These are phyloP conservation scores for Arothron firmamentum DNA, from an alignment of 2,113 vertebrate genomes.

Conservation along the genomic window DNA sequence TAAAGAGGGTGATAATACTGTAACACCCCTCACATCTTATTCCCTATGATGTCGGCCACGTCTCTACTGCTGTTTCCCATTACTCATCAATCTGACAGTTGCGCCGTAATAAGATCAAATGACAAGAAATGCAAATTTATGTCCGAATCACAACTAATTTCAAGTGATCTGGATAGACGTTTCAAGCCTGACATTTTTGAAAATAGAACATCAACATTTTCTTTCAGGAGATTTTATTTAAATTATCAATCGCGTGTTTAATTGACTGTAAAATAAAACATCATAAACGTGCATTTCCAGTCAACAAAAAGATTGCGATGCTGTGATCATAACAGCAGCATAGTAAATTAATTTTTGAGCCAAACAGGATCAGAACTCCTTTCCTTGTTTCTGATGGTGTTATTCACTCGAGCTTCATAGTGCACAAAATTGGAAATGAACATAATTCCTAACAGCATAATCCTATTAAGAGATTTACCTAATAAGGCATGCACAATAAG, in stretches of 20 bases:
- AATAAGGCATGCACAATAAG: slow-evolving; percentile 25
- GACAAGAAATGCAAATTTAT: slow-evolving; percentile 64
- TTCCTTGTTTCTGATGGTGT: slow-evolving; percentile 19
- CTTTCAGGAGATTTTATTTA: slow-evolving; percentile 30
- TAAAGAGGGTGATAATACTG: slow-evolving; percentile 43
- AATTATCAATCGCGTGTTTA: slow-evolving; percentile 32
- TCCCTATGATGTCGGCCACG: slow-evolving; percentile 58
- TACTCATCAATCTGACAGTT: slow-evolving; percentile 59
- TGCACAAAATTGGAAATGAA: slow-evolving; percentile 41
- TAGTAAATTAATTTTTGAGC: background rate
- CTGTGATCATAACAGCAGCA: too few relatives aligned
- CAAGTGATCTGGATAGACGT: slow-evolving; percentile 43
- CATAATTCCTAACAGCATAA: slow-evolving; percentile 35
- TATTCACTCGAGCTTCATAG: slow-evolving; percentile 21
- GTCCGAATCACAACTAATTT: slow-evolving; percentile 63
- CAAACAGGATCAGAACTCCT: background rate
- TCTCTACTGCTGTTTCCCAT: slow-evolving; percentile 52
- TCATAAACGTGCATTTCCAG: slow-evolving; percentile 1
- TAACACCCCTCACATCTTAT: slow-evolving; percentile 48
- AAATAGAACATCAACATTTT: slow-evolving; percentile 45
- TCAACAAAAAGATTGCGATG: slow-evolving; percentile 7
- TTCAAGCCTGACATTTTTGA: slow-evolving; percentile 33
- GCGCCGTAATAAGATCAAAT: slow-evolving; percentile 59
- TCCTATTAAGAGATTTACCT: slow-evolving; percentile 44
- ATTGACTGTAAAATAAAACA: slow-evolving; percentile 32